Conservation (phyloP, 2,113 vertebrate genomes). For the Cathartes aura region DNA sequence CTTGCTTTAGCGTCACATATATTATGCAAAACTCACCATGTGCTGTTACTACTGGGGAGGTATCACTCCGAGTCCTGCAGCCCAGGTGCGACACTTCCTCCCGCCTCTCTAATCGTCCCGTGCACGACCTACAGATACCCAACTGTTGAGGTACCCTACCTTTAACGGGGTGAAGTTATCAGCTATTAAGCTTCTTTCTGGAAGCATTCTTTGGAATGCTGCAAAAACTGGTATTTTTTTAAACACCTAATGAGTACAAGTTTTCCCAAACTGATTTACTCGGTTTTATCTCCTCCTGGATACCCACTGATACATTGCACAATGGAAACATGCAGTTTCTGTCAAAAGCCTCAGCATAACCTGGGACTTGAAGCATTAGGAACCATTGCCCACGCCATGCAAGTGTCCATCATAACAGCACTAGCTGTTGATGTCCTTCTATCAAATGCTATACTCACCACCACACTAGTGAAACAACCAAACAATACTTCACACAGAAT, state of each 20-base stretch:
- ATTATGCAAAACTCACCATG: neutral
- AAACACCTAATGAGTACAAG: fast-evolving
- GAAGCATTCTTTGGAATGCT: neutral
- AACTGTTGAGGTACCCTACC: neutral
- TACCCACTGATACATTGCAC: no score
- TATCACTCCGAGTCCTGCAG: neutral
- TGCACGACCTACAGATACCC: neutral
- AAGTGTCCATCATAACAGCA: neutral
- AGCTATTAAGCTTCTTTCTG: neutral
- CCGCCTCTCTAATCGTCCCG: fast-evolving
- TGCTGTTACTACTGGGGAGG: neutral
- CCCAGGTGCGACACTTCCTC: neutral
- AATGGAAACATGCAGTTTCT: neutral
- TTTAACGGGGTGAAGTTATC: neutral
- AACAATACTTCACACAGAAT: neutral
- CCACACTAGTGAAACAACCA: neutral
- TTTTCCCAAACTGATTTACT: neutral
- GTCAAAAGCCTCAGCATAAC: neutral
- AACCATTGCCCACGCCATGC: neutral
- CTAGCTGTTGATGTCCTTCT: neutral
- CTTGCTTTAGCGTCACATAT: neutral
- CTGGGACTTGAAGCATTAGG: neutral
- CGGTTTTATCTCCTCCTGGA: neutral
- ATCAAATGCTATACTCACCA: neutral
- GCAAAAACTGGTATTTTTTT: neutral